These are phyloP conservation scores for Lamproptera curius DNA, from an alignment of 2,888 invertebrate genomes.

Conservation along the genomic window DNA sequence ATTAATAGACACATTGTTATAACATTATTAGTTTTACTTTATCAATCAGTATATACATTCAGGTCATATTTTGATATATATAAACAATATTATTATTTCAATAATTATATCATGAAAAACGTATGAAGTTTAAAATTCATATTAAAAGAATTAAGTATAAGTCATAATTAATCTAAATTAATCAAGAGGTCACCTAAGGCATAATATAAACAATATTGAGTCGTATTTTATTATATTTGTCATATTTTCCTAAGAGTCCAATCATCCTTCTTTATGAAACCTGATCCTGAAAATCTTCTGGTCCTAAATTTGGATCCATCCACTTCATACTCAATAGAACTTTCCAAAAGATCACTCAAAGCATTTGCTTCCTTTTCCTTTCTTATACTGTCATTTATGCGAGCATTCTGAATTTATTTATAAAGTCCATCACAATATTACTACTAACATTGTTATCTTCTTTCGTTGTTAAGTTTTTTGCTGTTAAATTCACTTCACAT, in stretches of 20 bases:
- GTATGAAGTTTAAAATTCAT: too few species aligned
- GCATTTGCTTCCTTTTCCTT: background rate
- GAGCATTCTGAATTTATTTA: background rate
- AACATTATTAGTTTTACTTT: too few species aligned
- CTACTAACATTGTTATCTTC: background rate
- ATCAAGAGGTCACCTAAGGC: background rate
- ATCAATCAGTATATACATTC: too few species aligned
- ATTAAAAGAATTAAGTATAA: too few species aligned
- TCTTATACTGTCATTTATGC: background rate
- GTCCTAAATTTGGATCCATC: background rate
- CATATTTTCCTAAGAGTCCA: constrained; percentile 8
- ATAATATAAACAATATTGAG: background rate
- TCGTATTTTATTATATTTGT: background rate
- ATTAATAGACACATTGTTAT: too few species aligned
- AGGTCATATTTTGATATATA: too few species aligned
- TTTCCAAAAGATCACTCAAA: background rate
- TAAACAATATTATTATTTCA: too few species aligned
- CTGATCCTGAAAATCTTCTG: constrained; percentile 8
- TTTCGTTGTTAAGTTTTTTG: too few species aligned
- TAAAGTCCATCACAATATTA: background rate
- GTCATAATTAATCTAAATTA: background rate
- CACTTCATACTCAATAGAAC: background rate
- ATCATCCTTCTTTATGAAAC: constrained; percentile 7
- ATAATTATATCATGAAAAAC: too few species aligned
- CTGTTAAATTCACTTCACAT: too few species aligned